phyloP scores from a whole-genome alignment of 2,797 vertebrate genomes.

The Mormyrops attenuatus region DNA sequence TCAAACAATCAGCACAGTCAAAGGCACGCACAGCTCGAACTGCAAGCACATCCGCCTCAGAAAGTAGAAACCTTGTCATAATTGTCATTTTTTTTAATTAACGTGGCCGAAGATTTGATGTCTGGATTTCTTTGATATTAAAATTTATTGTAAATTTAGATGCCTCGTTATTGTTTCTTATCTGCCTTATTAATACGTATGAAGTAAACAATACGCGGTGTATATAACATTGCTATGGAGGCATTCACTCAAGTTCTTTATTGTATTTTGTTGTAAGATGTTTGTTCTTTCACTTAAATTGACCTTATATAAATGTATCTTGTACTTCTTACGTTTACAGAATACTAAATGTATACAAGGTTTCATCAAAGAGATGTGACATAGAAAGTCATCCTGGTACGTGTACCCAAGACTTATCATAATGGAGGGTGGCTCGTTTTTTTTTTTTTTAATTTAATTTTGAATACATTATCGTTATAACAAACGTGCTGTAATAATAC shows the following conservation, averaged over 20 bases:
- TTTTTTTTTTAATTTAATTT: background rate
- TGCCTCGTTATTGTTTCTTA: background rate
- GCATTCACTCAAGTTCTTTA: background rate
- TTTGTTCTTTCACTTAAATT: background rate
- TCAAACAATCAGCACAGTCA: constrained; percentile 54
- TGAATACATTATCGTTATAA: background rate
- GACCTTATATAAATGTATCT: background rate
- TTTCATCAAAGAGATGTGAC: background rate
- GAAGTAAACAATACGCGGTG: background rate
- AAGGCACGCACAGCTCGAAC: constrained; percentile 47
- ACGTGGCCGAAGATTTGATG: background rate
- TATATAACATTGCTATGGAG: background rate
- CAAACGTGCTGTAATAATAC: background rate
- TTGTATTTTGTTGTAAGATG: background rate
- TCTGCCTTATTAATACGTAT: background rate
- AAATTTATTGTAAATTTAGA: background rate
- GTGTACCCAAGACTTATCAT: background rate
- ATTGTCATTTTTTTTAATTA: background rate
- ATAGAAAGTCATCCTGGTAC: background rate
- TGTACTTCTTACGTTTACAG: background rate
- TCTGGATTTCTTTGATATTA: background rate
- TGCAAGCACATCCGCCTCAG: constrained; percentile 53
- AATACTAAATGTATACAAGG: background rate
- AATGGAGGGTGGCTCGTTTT: background rate
- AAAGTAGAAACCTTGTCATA: constrained; percentile 56